Evolutionary conservation across 2,888 invertebrate species (phyloP).

Genomic region (Eupithecia dodoneata): DNA sequence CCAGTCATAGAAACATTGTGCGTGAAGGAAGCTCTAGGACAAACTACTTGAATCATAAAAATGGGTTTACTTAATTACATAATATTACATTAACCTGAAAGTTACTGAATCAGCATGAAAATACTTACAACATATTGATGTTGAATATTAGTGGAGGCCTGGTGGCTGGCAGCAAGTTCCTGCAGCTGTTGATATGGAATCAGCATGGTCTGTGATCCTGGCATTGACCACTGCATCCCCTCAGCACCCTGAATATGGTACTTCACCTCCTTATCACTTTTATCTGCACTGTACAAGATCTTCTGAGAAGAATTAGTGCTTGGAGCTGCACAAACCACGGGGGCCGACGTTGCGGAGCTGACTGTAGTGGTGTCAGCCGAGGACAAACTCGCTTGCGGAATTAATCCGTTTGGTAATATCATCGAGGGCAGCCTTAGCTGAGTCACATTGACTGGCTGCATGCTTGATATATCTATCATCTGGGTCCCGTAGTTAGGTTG

Average conservation of each 20-base stretch:
- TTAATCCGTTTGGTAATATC: slow-evolving; percentile 75
- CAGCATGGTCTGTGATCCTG: slow-evolving; percentile 79
- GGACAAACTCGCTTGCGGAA: slow-evolving; percentile 73
- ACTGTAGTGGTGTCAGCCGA: slow-evolving; percentile 76
- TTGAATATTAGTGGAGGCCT: slow-evolving; percentile 70
- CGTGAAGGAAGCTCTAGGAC: neutral
- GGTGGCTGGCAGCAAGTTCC: slow-evolving; percentile 68
- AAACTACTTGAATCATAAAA: neutral
- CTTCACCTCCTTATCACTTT: slow-evolving; percentile 77
- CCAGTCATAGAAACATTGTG: too few species aligned
- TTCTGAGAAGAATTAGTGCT: slow-evolving; percentile 76
- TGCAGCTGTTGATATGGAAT: slow-evolving; percentile 80
- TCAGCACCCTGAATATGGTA: slow-evolving; percentile 78
- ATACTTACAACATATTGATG: slow-evolving; percentile 78
- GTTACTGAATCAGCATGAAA: neutral
- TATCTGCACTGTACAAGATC: slow-evolving; percentile 76
- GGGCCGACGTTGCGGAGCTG: slow-evolving; percentile 73
- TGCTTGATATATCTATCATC: slow-evolving; percentile 74
- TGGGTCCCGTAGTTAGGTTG: slow-evolving; percentile 77
- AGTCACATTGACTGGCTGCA: slow-evolving; percentile 79
- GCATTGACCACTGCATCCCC: slow-evolving; percentile 76
- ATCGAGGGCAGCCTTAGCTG: slow-evolving; percentile 75
- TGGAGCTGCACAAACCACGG: slow-evolving; percentile 79
- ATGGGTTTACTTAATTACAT: neutral
- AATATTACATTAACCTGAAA: neutral